Conservation (phyloP, 2,113 vertebrate species). For the Hipposideros armiger region DNA sequence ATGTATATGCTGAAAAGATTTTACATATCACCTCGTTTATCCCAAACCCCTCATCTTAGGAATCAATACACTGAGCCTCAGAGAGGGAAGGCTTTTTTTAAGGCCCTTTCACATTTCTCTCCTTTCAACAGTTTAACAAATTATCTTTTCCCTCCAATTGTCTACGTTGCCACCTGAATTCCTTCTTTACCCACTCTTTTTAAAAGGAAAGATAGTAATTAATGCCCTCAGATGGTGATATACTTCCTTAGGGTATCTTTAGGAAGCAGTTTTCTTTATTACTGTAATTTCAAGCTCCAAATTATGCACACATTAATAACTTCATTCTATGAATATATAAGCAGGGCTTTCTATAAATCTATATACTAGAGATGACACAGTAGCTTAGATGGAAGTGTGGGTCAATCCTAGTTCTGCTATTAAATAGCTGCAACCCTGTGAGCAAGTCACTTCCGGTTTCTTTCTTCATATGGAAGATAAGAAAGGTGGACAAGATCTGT, state of each 20-base stretch:
- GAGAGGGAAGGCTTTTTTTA: slow-evolving; percentile 19
- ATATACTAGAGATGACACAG: neutral
- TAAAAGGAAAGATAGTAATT: slow-evolving; percentile 35
- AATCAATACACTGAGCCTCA: slow-evolving; percentile 38
- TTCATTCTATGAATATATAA: neutral
- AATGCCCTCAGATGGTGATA: neutral
- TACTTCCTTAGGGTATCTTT: neutral
- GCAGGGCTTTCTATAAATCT: slow-evolving; percentile 18
- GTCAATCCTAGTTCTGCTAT: slow-evolving; percentile 3
- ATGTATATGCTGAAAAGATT: neutral
- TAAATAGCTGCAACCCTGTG: neutral
- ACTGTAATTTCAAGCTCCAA: slow-evolving; percentile 42
- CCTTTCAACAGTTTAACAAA: neutral
- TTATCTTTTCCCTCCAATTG: slow-evolving; percentile 25
- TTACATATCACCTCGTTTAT: neutral
- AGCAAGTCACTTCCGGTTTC: neutral
- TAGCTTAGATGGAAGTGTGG: neutral
- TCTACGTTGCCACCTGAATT: slow-evolving; percentile 35
- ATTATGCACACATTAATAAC: neutral
- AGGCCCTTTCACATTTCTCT: slow-evolving; percentile 23
- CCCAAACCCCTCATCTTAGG: slow-evolving; percentile 28
- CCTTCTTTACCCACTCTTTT: neutral
- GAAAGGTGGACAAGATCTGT: neutral
- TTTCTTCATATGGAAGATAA: neutral
- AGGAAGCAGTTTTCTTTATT: slow-evolving; percentile 8